Evolutionary conservation across 2,888 invertebrate genomes (phyloP), one percentile per base, ranked within the genome.

Genomic region (Bhutanitis thaidina): DNA sequence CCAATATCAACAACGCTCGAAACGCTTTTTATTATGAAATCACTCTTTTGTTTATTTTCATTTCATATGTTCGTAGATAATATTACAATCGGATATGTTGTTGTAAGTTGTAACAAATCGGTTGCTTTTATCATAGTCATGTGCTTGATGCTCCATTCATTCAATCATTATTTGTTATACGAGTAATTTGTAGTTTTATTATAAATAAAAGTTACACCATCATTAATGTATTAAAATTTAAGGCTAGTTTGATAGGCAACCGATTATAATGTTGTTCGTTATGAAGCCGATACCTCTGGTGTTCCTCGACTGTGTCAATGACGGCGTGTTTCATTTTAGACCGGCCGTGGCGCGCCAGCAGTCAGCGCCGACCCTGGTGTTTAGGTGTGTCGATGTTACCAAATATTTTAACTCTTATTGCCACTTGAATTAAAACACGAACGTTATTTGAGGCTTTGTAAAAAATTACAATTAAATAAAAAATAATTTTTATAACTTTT

Each of bases 331-430:
- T 88, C 78, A 80, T 90, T 90, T 88, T 90, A 90, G 90, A 90
- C 90, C 90, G 71, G 84, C 88, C 72, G 90, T 90, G 85, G 86
- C 90, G 81, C 86, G 90, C 59, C 90, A 90, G 89, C 90, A 90
- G 87, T 90, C 90, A 55, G 90, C 90, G 67, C 90, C 90, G 69
- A 90, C 90, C 77, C 87, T 90, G 78, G 90, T 90, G 80, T 89
- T 89, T 90, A 90, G 90, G 90, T 90, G 90, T 90, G 90, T 90
- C 90, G 87, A 83, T 88, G 88, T 87, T 85, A 79, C 79, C 84
- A 76, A 67, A 74, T 79, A 69, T 68, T 78, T 65, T 72, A 68
- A 62, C 65, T 57, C 71, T 71, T 67, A 67, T 74, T 80, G 71
- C 70, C 71, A 77, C 76, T 84, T 84, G 73, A 75, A 79, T 69